These are phyloP conservation scores for Drosophila greeni DNA, from an alignment of 2,888 invertebrate genomes.

Conservation along the genomic window DNA sequence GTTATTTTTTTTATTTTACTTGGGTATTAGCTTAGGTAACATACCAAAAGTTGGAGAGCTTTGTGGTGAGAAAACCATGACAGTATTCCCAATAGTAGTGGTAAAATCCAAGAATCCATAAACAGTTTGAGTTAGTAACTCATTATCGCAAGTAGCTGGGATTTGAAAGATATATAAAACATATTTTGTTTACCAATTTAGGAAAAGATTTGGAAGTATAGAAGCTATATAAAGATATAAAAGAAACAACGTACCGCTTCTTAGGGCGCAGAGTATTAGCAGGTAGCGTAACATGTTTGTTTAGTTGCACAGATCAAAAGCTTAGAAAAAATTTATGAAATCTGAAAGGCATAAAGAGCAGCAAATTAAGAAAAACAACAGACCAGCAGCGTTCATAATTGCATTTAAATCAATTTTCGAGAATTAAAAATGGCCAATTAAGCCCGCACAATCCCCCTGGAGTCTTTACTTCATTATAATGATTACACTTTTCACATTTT, in stretches of 20 bases:
- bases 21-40: neutral
- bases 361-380: neutral
- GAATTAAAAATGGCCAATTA: neutral
- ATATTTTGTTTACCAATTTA: neutral
- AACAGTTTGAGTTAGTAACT: constrained; percentile 90
- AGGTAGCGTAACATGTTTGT: constrained; percentile 39
- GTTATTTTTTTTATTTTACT: no score
- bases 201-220: neutral
- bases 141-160: constrained; percentile 45
- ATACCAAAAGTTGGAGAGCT: constrained; percentile 86
- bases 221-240: neutral
- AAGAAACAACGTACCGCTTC: constrained; percentile 29
- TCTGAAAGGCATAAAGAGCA: constrained; percentile 10
- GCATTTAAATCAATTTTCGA: neutral
- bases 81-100: constrained; percentile 94
- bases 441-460: neutral
- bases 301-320: constrained; percentile 26
- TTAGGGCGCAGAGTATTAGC: constrained; percentile 35
- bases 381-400: neutral
- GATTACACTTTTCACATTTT: constrained; percentile 5
- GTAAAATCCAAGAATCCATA: constrained; percentile 96
- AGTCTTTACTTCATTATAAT: neutral
- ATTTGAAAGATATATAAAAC: neutral
- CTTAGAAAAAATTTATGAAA: constrained; percentile 25
- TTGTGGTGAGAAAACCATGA: constrained; percentile 96